Conservation (phyloP, 1,140 invertebrate species). For the Cotesia chilonis region DNA sequence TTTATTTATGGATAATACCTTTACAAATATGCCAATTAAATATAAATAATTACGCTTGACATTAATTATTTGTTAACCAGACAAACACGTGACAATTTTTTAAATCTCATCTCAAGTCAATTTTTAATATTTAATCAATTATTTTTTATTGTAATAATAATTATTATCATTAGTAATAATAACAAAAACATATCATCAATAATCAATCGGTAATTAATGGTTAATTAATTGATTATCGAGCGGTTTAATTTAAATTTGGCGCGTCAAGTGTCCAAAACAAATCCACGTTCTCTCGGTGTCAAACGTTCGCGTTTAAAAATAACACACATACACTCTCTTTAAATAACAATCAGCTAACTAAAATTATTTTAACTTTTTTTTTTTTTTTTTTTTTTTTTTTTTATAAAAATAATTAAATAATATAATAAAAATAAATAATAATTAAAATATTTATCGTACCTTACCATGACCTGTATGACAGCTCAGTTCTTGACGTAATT, state of each 20-base stretch:
- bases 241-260: constrained; percentile 34
- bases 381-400: too few species aligned
- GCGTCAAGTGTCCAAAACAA: constrained; percentile 35
- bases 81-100: too few species aligned
- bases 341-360: too few species aligned
- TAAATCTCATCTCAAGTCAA: too few species aligned
- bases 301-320: constrained; percentile 14
- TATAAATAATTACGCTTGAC: too few species aligned
- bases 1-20: too few species aligned
- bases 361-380: too few species aligned
- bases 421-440: not conserved
- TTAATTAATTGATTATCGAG: not conserved
- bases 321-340: too few species aligned
- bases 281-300: constrained; percentile 34
- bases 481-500: constrained; percentile 32
- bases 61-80: too few species aligned
- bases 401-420: not conserved
- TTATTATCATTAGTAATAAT: not conserved
- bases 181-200: not conserved
- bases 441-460: constrained; percentile 46
- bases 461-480: constrained; percentile 57
- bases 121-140: too few species aligned
- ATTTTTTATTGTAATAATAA: not conserved
- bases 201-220: not conserved
- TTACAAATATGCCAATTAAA: too few species aligned